Percentiles rank a stretch among this genome's conserved stretches.
These are phyloP conservation scores for Eriocheir sinensis DNA, from an alignment of 1,140 invertebrate species.

Conservation along the genomic window DNA sequence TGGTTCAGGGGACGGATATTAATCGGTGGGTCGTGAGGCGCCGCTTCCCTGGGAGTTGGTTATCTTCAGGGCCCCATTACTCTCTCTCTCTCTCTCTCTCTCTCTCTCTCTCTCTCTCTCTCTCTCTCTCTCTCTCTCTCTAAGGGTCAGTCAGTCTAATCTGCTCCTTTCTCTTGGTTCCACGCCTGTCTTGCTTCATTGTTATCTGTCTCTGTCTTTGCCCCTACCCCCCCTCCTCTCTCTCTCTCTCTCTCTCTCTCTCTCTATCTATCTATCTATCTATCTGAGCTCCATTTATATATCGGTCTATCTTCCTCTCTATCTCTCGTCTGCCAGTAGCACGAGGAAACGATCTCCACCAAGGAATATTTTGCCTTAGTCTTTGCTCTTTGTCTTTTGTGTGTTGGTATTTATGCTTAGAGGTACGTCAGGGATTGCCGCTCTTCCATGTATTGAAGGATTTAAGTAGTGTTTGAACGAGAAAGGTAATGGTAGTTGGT, in stretches of 20 bases:
- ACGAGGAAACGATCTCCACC: too few relatives aligned
- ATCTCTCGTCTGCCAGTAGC: too few relatives aligned
- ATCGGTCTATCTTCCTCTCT: too few relatives aligned
- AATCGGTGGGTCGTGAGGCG: constrained; percentile 23
- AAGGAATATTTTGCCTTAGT: too few relatives aligned
- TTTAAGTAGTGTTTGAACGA: too few relatives aligned
- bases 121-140: constrained; percentile 31
- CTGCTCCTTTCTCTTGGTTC: background rate
- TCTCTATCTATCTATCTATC: background rate
- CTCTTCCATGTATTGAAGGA: too few relatives aligned
- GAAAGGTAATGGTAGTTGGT: too few relatives aligned
- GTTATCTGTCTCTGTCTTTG: background rate
- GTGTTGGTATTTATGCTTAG: too few relatives aligned
- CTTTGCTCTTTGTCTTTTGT: too few relatives aligned
- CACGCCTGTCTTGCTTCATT: constrained; percentile 19
- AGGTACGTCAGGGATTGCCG: too few relatives aligned
- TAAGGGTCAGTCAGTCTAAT: background rate
- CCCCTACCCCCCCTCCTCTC: background rate
- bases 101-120: constrained; percentile 27
- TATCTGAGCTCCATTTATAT: too few relatives aligned
- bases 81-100: constrained; percentile 34
- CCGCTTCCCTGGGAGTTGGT: background rate
- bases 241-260: constrained; percentile 4
- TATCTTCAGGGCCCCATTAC: constrained; percentile 33
- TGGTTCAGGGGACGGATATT: constrained; percentile 43